A percentile compares a stretch with the other conserved stretches of the same genome.
Conservation (phyloP, 2,888 invertebrate genomes). For the Thyatira batis region DNA sequence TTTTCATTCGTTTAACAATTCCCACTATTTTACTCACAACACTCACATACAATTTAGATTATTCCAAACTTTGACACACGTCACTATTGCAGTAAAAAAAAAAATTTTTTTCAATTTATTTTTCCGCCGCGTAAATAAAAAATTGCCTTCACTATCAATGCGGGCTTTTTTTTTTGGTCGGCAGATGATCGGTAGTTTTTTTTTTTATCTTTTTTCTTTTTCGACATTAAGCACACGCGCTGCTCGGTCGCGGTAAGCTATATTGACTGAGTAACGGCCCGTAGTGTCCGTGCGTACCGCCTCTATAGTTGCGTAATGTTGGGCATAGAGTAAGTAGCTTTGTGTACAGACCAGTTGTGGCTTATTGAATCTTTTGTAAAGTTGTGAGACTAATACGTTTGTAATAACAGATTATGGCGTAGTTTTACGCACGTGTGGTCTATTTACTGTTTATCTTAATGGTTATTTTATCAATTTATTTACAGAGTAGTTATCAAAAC, state of each 20-base stretch:
- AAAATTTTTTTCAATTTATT: not conserved
- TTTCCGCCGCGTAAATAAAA: not conserved
- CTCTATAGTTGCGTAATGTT: slow-evolving; percentile 72
- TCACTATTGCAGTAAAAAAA: not conserved
- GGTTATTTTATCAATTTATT: not conserved
- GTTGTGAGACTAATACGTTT: not conserved
- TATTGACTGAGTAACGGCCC: slow-evolving; percentile 63
- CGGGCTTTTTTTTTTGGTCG: slow-evolving; percentile 33
- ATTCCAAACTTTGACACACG: not conserved
- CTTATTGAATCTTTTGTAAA: slow-evolving; percentile 4
- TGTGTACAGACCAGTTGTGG: slow-evolving; percentile 55
- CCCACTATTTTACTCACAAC: slow-evolving; percentile 11
- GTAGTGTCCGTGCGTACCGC: slow-evolving; percentile 60
- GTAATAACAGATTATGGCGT: not conserved
- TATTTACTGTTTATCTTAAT: not conserved
- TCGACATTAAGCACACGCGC: slow-evolving; percentile 42
- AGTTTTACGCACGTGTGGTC: not conserved
- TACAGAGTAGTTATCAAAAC: not conserved
- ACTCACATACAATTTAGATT: not conserved
- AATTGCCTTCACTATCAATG: slow-evolving; percentile 31
- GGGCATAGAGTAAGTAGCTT: slow-evolving; percentile 72
- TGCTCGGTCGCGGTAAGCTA: slow-evolving; percentile 56
- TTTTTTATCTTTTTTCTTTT: slow-evolving; percentile 42
- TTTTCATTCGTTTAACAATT: slow-evolving; percentile 36
- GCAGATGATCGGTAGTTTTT: slow-evolving; percentile 24